Conservation (phyloP, 2,113 vertebrate genomes). For the Melanerpes aurifrons region DNA sequence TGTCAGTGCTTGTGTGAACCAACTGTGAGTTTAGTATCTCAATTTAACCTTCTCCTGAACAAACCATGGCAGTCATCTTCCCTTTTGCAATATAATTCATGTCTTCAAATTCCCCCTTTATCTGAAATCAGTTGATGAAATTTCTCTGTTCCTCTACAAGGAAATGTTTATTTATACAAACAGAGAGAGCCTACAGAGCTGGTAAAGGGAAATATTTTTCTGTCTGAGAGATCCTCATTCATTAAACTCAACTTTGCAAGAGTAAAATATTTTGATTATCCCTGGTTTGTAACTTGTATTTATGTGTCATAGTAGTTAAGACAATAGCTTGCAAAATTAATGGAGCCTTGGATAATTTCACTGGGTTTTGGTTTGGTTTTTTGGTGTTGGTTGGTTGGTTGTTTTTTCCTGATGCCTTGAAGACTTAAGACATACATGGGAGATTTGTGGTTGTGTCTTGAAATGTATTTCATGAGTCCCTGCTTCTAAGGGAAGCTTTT, state of each 20-base stretch:
- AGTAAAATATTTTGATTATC: background rate
- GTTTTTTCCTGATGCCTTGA: background rate
- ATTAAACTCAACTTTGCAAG: background rate
- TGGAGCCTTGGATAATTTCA: background rate
- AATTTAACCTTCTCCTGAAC: background rate
- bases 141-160: background rate
- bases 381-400: no score
- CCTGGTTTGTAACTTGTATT: background rate
- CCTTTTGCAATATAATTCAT: background rate
- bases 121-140: background rate
- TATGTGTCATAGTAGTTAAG: background rate
- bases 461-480: background rate
- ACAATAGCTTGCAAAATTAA: background rate
- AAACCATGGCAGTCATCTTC: background rate
- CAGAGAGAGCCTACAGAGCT: background rate
- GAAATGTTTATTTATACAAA: background rate
- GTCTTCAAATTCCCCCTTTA: background rate
- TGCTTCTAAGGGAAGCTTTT: background rate
- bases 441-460: background rate
- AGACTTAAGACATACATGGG: background rate
- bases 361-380: background rate
- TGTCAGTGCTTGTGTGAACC: background rate
- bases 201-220: background rate
- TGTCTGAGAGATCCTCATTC: background rate
- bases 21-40: background rate